phyloP scores from a whole-genome alignment of 2,113 vertebrate species.

The Stegostoma tigrinum region DNA sequence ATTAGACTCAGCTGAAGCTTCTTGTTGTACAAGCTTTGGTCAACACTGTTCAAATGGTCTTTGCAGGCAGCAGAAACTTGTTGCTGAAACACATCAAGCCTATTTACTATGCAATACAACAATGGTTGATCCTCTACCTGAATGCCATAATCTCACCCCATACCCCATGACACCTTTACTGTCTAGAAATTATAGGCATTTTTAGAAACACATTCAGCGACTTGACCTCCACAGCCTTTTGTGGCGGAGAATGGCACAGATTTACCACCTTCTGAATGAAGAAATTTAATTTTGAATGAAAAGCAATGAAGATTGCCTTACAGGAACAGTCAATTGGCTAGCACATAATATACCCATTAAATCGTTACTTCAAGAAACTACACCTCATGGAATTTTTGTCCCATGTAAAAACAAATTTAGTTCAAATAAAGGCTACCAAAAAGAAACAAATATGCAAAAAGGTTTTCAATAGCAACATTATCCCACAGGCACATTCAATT shows the following conservation, averaged over 20 bases:
- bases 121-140: too few relatives aligned
- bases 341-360: not conserved
- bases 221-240: too few relatives aligned
- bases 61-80: not conserved
- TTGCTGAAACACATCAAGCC: not conserved
- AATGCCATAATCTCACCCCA: too few relatives aligned
- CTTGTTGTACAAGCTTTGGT: not conserved
- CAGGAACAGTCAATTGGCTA: not conserved
- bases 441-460: not conserved
- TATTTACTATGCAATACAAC: too few relatives aligned
- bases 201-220: too few relatives aligned
- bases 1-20: not conserved
- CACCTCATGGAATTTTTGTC: not conserved
- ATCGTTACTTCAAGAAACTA: not conserved
- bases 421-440: not conserved
- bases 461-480: not conserved
- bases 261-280: too few relatives aligned
- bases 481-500: not conserved
- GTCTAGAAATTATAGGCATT: too few relatives aligned
- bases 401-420: not conserved
- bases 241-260: too few relatives aligned
- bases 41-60: not conserved
- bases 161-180: too few relatives aligned
- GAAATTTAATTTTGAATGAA: too few relatives aligned
- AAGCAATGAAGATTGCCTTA: not conserved